phyloP scores from a whole-genome alignment of 2,797 vertebrate genomes.

The Hippocampus kuda region DNA sequence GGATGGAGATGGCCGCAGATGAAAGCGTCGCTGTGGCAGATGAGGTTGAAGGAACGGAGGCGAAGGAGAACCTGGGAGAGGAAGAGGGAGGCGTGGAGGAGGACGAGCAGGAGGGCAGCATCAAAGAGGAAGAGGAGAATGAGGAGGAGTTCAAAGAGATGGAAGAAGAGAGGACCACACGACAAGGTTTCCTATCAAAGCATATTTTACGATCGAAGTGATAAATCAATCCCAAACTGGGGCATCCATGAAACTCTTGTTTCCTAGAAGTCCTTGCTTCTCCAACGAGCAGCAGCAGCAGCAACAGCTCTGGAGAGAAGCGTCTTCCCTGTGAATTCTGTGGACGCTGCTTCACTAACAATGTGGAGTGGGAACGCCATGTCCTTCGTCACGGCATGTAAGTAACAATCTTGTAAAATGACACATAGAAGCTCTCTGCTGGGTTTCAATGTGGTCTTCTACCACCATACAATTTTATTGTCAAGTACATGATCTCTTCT shows the following conservation, averaged over 20 bases:
- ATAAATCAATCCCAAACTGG: neutral
- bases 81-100: slow-evolving; percentile 69
- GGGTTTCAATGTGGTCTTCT: neutral
- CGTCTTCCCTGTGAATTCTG: slow-evolving; percentile 95
- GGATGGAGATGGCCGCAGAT: slow-evolving; percentile 34
- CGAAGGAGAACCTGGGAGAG: slow-evolving; percentile 63
- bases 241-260: slow-evolving; percentile 4
- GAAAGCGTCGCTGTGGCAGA: slow-evolving; percentile 28
- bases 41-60: slow-evolving; percentile 53
- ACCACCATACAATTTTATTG: neutral
- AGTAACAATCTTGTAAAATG: slow-evolving; percentile 55
- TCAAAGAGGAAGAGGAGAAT: slow-evolving; percentile 57
- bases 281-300: slow-evolving; percentile 52
- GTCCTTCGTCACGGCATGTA: slow-evolving; percentile 96
- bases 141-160: slow-evolving; percentile 38
- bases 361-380: slow-evolving; percentile 89
- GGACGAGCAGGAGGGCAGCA: slow-evolving; percentile 38
- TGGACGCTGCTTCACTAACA: slow-evolving; percentile 86
- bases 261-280: slow-evolving; percentile 72
- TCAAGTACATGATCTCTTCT: slow-evolving; percentile 3
- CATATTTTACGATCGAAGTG: neutral
- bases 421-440: neutral
- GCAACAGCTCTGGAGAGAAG: slow-evolving; percentile 57
- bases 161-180: slow-evolving; percentile 38
- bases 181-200: slow-evolving; percentile 46